Evolutionary conservation across 2,888 invertebrate genomes (phyloP).

Genomic region (Napeogenes sylphis): DNA sequence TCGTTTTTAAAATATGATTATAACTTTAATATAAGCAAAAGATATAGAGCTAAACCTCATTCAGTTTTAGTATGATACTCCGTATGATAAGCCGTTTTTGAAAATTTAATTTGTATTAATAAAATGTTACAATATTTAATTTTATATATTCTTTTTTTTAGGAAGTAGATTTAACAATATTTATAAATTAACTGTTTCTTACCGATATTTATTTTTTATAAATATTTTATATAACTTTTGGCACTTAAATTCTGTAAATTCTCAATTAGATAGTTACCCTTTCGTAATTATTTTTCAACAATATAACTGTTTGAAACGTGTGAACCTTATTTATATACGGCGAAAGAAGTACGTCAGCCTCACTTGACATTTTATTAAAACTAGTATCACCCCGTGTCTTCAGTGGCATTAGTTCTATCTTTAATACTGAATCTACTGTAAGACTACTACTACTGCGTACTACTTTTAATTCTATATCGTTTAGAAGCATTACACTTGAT

Average conservation of each 20-base stretch:
- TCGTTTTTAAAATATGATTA: too few species aligned
- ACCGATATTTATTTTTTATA: neutral
- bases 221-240: neutral
- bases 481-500: too few species aligned
- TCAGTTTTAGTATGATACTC: too few species aligned
- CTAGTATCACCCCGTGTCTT: neutral
- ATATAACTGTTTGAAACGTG: constrained; percentile 18
- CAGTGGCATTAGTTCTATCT: neutral
- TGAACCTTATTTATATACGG: constrained; percentile 28
- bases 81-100: too few species aligned
- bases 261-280: neutral
- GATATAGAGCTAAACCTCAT: too few species aligned
- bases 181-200: neutral
- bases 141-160: too few species aligned
- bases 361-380: neutral
- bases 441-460: too few species aligned
- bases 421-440: neutral
- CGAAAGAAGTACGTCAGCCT: constrained; percentile 6
- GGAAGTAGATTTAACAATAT: neutral
- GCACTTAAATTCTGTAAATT: neutral
- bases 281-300: constrained; percentile 21
- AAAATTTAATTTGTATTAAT: too few species aligned
- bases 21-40: too few species aligned
- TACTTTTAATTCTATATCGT: too few species aligned
- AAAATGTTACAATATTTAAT: too few species aligned